Evolutionary conservation across 2,797 vertebrate species (phyloP).

Genomic region (Naso thynnoides): DNA sequence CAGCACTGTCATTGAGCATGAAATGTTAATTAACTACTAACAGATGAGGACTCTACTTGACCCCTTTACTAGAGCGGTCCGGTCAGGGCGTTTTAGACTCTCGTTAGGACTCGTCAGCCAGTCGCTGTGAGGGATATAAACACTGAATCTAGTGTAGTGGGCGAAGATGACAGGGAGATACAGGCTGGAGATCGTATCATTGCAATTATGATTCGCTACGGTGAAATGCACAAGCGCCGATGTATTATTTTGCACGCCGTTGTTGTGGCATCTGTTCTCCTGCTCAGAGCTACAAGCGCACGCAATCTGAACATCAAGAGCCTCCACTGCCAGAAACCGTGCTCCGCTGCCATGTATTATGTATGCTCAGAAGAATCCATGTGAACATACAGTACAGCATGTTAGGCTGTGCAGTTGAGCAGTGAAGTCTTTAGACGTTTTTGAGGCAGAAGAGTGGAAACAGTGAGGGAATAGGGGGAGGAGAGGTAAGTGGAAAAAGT

Average conservation of each 20-base stretch:
- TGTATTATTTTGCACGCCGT: conserved; percentile 59
- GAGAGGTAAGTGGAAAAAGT: conserved; percentile 59
- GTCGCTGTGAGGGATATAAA: conserved; percentile 41
- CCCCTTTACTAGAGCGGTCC: conserved; percentile 66
- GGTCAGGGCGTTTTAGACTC: conserved; percentile 58
- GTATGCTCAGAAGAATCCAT: conserved; percentile 71
- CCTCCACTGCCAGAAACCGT: conserved; percentile 67
- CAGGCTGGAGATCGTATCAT: conserved; percentile 49
- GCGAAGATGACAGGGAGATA: conserved; percentile 54
- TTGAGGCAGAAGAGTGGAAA: conserved; percentile 54
- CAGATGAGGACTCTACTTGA: conserved; percentile 75
- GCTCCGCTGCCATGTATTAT: conserved; percentile 73
- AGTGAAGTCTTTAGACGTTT: conserved; percentile 54
- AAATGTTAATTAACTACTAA: conserved; percentile 75
- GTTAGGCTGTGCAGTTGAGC: conserved; percentile 35
- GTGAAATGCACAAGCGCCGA: conserved; percentile 44
- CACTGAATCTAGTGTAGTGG: conserved; percentile 39
- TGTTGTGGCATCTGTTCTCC: conserved; percentile 78
- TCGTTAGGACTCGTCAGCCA: conserved; percentile 38
- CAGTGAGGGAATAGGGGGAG: conserved; percentile 35
- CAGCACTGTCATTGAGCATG: conserved; percentile 69
- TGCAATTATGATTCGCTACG: conserved; percentile 50
- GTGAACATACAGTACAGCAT: conserved; percentile 43
- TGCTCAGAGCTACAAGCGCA: conserved; percentile 72
- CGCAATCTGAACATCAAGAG: conserved; percentile 74